Conservation (phyloP, 2,888 invertebrate species). For the Lasius platythorax region DNA sequence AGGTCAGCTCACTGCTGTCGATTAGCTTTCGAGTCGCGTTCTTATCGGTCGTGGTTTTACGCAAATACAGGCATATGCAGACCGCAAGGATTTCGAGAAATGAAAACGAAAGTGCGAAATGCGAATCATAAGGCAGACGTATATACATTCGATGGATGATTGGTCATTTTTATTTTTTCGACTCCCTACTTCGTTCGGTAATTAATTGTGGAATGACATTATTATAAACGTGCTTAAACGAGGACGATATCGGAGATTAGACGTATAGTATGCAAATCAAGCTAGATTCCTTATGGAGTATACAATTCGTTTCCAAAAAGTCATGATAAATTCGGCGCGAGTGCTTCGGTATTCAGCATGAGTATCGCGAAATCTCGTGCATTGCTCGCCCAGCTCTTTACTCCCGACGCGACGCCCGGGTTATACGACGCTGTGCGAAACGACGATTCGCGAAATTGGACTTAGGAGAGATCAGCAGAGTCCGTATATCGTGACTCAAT, state of each 20-base stretch:
- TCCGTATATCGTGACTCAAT: conserved; percentile 48
- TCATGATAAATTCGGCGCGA: not conserved
- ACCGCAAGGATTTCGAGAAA: conserved; percentile 64
- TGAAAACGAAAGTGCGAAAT: conserved; percentile 62
- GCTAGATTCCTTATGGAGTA: not conserved
- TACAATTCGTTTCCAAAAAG: not conserved
- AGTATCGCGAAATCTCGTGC: conserved; percentile 67
- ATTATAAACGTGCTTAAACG: not conserved
- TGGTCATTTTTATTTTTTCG: not conserved
- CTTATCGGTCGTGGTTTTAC: conserved; percentile 70
- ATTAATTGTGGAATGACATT: not conserved
- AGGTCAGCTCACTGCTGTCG: conserved; percentile 72
- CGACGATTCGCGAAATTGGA: conserved; percentile 54
- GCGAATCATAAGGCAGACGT: not conserved
- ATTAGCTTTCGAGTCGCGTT: conserved; percentile 69
- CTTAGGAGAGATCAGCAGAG: conserved; percentile 48
- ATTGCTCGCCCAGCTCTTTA: conserved; percentile 48
- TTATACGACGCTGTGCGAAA: not conserved
- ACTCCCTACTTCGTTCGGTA: not conserved
- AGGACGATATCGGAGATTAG: not conserved
- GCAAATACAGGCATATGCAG: conserved; percentile 65
- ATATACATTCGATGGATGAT: not conserved
- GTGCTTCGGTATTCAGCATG: conserved; percentile 45
- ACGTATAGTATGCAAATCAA: not conserved
- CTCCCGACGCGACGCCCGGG: not conserved